phyloP scores from a whole-genome alignment of 1,140 invertebrate species.

The Bradysia coprophila region DNA sequence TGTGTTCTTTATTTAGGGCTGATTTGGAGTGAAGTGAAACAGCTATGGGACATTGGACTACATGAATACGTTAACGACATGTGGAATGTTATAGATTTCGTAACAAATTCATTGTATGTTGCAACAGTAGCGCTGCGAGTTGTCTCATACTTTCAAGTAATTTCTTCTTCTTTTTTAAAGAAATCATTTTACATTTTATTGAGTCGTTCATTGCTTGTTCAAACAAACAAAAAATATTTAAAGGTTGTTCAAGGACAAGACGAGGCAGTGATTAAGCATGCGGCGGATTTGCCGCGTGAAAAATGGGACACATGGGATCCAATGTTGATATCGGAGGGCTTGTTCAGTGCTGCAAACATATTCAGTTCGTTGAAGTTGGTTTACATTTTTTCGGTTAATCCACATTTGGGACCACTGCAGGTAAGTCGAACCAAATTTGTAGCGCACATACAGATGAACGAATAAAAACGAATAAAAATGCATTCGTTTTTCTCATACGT shows the following conservation, averaged over 20 bases:
- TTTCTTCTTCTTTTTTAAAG: too few relatives aligned
- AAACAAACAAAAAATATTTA: background rate
- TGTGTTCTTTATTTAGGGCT: conserved; percentile 40
- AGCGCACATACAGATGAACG: too few relatives aligned
- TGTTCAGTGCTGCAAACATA: conserved; percentile 94
- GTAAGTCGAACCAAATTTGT: too few relatives aligned
- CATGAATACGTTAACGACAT: conserved; percentile 93
- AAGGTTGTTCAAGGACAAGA: conserved; percentile 35
- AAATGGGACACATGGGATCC: conserved; percentile 94
- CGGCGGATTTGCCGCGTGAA: conserved; percentile 46
- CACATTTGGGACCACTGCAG: conserved; percentile 91
- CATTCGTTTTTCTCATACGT: too few relatives aligned
- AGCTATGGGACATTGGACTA: conserved; percentile 91
- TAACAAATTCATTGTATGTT: conserved; percentile 94
- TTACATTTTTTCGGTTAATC: conserved; percentile 98
- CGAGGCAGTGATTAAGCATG: conserved; percentile 31
- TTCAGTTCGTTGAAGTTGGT: conserved; percentile 95
- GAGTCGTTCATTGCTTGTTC: background rate
- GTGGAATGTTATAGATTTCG: conserved; percentile 99
- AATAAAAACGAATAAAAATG: too few relatives aligned
- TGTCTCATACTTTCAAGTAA: conserved; percentile 80
- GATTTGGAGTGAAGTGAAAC: conserved; percentile 98
- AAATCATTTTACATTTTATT: too few relatives aligned
- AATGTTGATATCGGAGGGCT: conserved; percentile 88
- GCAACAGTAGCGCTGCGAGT: conserved; percentile 86